Evolutionary conservation across 2,113 vertebrate genomes (phyloP).

Genomic region (Podiceps cristatus): DNA sequence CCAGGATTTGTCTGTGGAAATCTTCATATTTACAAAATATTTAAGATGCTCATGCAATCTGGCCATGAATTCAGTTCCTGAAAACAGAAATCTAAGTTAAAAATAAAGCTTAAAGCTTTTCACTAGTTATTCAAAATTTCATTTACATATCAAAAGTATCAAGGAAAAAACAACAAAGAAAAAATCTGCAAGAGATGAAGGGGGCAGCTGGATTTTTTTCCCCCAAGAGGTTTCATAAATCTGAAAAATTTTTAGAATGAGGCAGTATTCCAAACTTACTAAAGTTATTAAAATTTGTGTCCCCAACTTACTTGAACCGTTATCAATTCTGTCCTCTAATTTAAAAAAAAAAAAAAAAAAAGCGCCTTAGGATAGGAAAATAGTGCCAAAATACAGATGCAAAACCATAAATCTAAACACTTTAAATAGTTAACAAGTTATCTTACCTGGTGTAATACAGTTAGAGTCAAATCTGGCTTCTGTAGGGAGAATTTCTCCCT

Average conservation of each 20-base stretch:
- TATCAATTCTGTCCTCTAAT: neutral
- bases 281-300: neutral
- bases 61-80: slow-evolving; percentile 98
- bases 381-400: neutral
- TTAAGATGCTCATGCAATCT: slow-evolving; percentile 95
- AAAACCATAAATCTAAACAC: neutral
- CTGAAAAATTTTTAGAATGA: neutral
- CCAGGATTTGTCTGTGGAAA: slow-evolving; percentile 95
- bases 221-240: neutral
- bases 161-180: neutral
- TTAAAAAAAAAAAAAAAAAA: neutral
- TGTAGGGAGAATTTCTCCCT: slow-evolving; percentile 93
- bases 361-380: neutral
- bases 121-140: neutral
- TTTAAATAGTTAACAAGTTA: neutral
- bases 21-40: slow-evolving; percentile 97
- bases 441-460: slow-evolving; percentile 95
- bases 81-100: slow-evolving; percentile 44
- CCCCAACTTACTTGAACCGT: neutral
- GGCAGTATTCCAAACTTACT: neutral
- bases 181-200: neutral
- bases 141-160: neutral
- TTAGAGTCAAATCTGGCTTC: slow-evolving; percentile 98
- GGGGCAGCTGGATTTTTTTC: neutral
- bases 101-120: neutral